phyloP scores from a whole-genome alignment of 2,888 invertebrate species.

The Orthosia cruda region DNA sequence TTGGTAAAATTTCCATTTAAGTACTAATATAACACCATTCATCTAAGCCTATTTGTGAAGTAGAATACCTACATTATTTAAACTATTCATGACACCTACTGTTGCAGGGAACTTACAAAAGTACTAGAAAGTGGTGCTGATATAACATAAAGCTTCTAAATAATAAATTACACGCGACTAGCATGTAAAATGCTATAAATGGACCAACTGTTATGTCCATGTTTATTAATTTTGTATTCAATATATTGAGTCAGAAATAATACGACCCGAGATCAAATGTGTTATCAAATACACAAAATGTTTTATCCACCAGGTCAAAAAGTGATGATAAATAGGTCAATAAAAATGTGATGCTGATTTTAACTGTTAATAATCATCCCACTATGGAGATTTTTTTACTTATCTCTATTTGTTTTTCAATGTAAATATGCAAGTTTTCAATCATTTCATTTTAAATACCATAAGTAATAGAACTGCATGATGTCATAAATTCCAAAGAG shows the following conservation, averaged over 20 bases:
- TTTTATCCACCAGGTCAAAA: constrained; percentile 7
- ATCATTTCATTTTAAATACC: background rate
- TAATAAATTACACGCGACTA: constrained; percentile 84
- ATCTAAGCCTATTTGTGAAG: constrained; percentile 85
- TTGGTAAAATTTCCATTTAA: constrained; percentile 88
- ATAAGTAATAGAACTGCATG: constrained; percentile 20
- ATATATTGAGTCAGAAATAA: constrained; percentile 46
- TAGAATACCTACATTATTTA: constrained; percentile 74
- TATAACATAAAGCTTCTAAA: constrained; percentile 70
- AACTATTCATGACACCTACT: constrained; percentile 65
- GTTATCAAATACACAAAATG: constrained; percentile 24
- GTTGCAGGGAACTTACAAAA: constrained; percentile 67
- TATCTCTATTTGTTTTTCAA: constrained; percentile 1
- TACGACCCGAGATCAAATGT: constrained; percentile 32
- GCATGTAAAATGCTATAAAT: constrained; percentile 84
- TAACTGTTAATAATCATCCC: constrained; percentile 6
- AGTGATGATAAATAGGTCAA: constrained; percentile 16
- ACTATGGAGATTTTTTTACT: constrained; percentile 7
- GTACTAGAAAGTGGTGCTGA: constrained; percentile 69
- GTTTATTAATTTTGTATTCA: constrained; percentile 33
- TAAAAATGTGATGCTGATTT: constrained; percentile 42
- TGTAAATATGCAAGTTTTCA: constrained; percentile 4
- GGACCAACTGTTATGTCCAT: constrained; percentile 60
- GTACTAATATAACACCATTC: constrained; percentile 87
- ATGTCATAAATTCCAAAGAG: constrained; percentile 32